These are phyloP conservation scores for Octomys mimax DNA, from an alignment of 2,797 vertebrate genomes.

Conservation along the genomic window DNA sequence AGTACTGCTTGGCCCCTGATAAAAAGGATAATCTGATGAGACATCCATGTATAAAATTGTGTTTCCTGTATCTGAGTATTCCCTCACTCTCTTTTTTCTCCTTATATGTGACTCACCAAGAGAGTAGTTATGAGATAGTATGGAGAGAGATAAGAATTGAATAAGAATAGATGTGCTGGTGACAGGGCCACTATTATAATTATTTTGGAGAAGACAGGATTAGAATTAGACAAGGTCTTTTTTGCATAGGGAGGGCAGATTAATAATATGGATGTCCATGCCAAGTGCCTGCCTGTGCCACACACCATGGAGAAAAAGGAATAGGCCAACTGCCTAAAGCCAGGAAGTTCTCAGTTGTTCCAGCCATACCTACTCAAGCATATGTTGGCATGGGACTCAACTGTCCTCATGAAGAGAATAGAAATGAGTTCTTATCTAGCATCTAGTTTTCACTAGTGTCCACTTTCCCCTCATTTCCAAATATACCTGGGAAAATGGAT, in stretches of 20 bases:
- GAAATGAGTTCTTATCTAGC: not conserved
- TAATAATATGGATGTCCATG: not conserved
- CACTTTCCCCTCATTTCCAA: conserved; percentile 1
- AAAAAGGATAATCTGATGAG: conserved; percentile 72
- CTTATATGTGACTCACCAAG: conserved; percentile 87
- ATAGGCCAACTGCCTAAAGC: not conserved
- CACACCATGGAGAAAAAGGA: conserved; percentile 25
- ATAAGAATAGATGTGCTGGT: conserved; percentile 89
- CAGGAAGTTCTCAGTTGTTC: not conserved
- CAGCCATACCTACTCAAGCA: not conserved
- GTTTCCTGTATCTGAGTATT: conserved; percentile 47
- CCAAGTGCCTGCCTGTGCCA: not conserved
- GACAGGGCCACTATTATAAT: conserved; percentile 88
- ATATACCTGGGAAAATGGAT: not conserved
- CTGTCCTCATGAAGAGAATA: not conserved
- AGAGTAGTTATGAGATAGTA: conserved; percentile 90
- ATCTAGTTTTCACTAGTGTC: no score
- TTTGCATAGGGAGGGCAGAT: conserved; percentile 12
- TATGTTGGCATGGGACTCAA: conserved; percentile 5
- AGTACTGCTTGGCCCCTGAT: conserved; percentile 41
- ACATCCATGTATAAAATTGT: conserved; percentile 24
- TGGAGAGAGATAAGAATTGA: conserved; percentile 88
- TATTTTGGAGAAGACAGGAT: conserved; percentile 86
- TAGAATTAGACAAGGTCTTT: conserved; percentile 83
- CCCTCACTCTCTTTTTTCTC: conserved; percentile 71